These are phyloP conservation scores for Pelecanus crispus DNA, from an alignment of 2,113 vertebrate genomes.

Conservation along the genomic window DNA sequence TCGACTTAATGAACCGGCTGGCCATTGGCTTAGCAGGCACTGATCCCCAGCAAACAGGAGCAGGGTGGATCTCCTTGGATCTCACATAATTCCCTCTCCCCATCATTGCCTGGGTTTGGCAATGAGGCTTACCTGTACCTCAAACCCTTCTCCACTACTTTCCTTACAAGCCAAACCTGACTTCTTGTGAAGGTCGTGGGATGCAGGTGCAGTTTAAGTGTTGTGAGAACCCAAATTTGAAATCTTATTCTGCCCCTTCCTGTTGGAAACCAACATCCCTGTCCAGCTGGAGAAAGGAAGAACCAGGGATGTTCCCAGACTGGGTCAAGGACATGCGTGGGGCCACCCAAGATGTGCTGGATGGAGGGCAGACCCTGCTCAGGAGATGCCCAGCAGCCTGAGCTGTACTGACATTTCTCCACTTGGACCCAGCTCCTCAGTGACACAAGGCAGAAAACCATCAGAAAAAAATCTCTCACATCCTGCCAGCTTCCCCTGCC, in stretches of 20 bases:
- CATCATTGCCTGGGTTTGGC: background rate
- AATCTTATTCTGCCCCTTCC: background rate
- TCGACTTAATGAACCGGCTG: background rate
- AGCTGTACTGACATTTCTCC: background rate
- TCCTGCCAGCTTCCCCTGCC: slow-evolving; percentile 7
- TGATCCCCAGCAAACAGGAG: background rate
- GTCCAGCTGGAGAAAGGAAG: background rate
- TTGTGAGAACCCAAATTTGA: background rate
- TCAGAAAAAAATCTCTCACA: background rate
- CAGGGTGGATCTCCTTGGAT: background rate
- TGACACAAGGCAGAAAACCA: background rate
- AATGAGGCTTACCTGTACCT: background rate
- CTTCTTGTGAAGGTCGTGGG: background rate
- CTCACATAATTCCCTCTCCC: background rate
- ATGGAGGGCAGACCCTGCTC: background rate
- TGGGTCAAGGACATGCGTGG: background rate
- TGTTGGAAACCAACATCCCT: background rate
- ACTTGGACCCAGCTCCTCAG: background rate
- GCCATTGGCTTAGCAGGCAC: background rate
- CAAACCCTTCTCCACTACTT: background rate
- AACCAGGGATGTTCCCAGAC: background rate
- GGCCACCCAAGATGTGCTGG: background rate
- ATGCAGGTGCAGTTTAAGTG: background rate
- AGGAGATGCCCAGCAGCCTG: background rate
- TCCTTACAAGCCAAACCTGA: background rate